These are phyloP conservation scores for Columba janthina DNA, from an alignment of 2,113 vertebrate genomes.

Conservation along the genomic window DNA sequence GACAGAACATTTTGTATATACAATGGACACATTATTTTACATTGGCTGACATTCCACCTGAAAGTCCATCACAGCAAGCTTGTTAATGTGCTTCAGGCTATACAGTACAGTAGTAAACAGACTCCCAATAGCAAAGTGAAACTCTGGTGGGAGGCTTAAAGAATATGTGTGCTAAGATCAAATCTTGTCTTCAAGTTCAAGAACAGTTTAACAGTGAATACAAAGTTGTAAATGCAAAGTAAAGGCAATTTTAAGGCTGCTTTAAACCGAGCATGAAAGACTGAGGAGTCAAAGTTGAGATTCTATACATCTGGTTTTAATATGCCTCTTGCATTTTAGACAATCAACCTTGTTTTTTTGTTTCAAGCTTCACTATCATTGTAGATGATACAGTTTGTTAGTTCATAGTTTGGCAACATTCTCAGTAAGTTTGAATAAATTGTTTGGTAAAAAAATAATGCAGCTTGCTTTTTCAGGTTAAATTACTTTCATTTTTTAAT, in stretches of 20 bases:
- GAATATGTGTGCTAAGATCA: slow-evolving; percentile 60
- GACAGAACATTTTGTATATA: background rate
- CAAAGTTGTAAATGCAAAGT: slow-evolving; percentile 79
- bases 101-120: slow-evolving; percentile 59
- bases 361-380: slow-evolving; percentile 62
- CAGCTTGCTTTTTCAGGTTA: background rate
- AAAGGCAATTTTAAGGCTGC: slow-evolving; percentile 75
- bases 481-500: background rate
- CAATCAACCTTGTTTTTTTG: slow-evolving; percentile 67
- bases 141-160: slow-evolving; percentile 49
- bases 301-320: slow-evolving; percentile 80
- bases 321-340: slow-evolving; percentile 69
- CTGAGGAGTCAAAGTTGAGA: slow-evolving; percentile 74
- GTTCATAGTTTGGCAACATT: background rate
- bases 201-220: slow-evolving; percentile 77
- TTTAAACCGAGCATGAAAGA: slow-evolving; percentile 80
- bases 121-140: slow-evolving; percentile 72
- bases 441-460: slow-evolving; percentile 5
- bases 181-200: slow-evolving; percentile 78
- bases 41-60: slow-evolving; percentile 64
- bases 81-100: slow-evolving; percentile 67
- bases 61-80: slow-evolving; percentile 63
- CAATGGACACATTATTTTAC: slow-evolving; percentile 43
- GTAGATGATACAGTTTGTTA: slow-evolving; percentile 27
- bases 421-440: background rate